Base-by-base conservation (phyloP, 2,113 vertebrate genomes). In the Pangasianodon hypophthalmus region DNA sequence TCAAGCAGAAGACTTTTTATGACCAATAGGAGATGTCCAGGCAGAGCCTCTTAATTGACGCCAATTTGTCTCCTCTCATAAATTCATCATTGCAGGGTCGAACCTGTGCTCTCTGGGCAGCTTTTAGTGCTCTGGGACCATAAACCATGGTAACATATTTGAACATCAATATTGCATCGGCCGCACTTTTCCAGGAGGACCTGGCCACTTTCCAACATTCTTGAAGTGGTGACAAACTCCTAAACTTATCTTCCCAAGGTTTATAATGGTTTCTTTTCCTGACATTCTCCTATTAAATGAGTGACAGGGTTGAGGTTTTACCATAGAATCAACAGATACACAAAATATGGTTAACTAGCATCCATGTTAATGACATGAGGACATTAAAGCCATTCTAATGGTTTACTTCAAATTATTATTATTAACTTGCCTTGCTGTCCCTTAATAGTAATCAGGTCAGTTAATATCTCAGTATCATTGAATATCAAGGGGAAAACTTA, bases 81-180 rank as follows among this genome's bases (percentile, higher is more conserved):
- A 92, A 92, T 87, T 85, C 69, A 91, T 92, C 88, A 91, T 89
- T 82, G 89, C 77, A 46, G 62, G 80, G 71, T 88, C 87, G 44
- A 75, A 87, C 88, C 58, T 75, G 77, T 87, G 88, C 87, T 90
- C 87, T 82, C 87, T 73, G 82, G 89, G 88, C 87, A 85, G 88
- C 82, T 88, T 69, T 89, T 86, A 90, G 85, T 88, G 88, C 85
- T 83, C 67, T 67, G 81, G 69, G 77, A 90, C 80, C 81, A 88
- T 73, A 89, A 85, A 90, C 21, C 85, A 81, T 84, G 77, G 41
- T 37, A 79, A 88, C 85, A 89, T 87, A 88, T 86, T 88, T 85
- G 64, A 80, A 89, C 83, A 92, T 92, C 58, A 91, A 91, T 91
- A 90, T 90, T 92, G 90, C 89, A 92, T 91, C 67, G 48, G 18